Evolutionary conservation across 2,113 vertebrate genomes (phyloP).

Genomic region (Poecile atricapillus): DNA sequence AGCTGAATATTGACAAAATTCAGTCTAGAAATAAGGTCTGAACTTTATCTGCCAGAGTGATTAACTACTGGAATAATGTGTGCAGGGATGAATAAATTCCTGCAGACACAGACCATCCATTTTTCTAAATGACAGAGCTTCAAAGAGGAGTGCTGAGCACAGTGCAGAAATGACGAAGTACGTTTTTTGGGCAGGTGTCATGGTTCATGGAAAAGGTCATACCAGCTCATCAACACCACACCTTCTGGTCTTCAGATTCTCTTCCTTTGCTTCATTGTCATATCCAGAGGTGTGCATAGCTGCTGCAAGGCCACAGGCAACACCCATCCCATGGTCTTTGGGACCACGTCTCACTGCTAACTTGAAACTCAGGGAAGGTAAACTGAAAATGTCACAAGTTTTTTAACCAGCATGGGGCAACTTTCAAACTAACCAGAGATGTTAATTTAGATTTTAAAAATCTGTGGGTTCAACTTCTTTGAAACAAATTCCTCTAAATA

Average conservation of each 20-base stretch:
- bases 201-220: not conserved
- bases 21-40: not conserved
- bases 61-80: slow-evolving; percentile 4
- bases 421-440: not conserved
- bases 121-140: not conserved
- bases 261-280: not conserved
- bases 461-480: not conserved
- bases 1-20: slow-evolving; percentile 27
- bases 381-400: not conserved
- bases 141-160: not conserved
- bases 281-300: not conserved
- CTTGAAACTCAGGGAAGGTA: not conserved
- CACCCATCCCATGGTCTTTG: not conserved
- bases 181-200: not conserved
- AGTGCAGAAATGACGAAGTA: not conserved
- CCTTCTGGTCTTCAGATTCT: not conserved
- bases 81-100: not conserved
- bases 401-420: not conserved
- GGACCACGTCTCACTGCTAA: not conserved
- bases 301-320: not conserved
- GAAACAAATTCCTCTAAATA: not conserved
- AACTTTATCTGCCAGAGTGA: not conserved
- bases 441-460: not conserved
- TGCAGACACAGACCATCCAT: not conserved
- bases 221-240: not conserved